These are phyloP conservation scores for Aphaenogaster floridana DNA, from an alignment of 1,140 invertebrate species.

Conservation along the genomic window DNA sequence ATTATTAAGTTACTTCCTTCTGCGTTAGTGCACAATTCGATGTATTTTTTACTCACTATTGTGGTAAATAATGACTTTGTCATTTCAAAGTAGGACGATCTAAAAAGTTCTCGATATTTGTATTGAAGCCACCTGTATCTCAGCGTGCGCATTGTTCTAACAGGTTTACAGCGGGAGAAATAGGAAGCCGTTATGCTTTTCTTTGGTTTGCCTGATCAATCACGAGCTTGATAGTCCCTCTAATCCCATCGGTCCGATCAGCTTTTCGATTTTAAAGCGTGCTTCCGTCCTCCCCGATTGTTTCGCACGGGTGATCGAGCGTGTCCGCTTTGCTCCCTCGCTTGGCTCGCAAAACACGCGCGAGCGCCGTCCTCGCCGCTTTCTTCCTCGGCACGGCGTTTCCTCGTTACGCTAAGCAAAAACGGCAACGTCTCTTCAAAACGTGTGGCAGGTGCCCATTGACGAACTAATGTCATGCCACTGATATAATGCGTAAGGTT, in stretches of 20 bases:
- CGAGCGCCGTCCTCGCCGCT: constrained; percentile 41
- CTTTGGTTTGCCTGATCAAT: neutral
- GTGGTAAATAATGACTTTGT: neutral
- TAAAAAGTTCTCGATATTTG: neutral
- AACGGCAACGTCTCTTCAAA: constrained; percentile 49
- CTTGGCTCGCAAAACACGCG: constrained; percentile 63
- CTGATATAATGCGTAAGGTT: constrained; percentile 34
- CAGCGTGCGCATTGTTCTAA: neutral
- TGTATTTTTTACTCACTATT: neutral
- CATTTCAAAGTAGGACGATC: neutral
- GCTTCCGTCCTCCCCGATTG: constrained; percentile 35
- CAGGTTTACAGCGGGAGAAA: neutral
- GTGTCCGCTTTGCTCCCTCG: constrained; percentile 45
- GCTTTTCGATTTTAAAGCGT: constrained; percentile 57
- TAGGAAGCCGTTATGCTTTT: neutral
- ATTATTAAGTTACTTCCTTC: neutral
- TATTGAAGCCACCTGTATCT: neutral
- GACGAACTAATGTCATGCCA: constrained; percentile 30
- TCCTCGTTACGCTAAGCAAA: constrained; percentile 58
- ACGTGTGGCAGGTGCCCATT: constrained; percentile 58
- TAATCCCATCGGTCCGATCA: neutral
- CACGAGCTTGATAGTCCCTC: neutral
- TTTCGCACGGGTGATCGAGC: constrained; percentile 64
- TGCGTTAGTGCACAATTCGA: neutral
- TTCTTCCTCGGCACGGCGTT: constrained; percentile 49